Evolutionary conservation across 2,797 vertebrate genomes (phyloP).

Genomic region (Brachyalestes nurse): DNA sequence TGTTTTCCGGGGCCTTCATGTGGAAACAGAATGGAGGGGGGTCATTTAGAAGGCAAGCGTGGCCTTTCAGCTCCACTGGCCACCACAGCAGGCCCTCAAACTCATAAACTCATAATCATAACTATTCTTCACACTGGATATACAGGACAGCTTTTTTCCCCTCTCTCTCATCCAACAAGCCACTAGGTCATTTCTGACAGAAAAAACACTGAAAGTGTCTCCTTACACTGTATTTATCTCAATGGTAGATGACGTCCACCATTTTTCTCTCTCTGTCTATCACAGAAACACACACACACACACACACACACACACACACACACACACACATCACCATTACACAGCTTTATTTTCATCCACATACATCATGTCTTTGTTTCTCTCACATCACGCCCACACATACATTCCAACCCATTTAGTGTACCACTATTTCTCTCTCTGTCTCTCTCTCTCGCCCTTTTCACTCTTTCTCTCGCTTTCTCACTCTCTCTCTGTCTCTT

Average conservation of each 20-base stretch:
- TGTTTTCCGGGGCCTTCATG: constrained; percentile 1
- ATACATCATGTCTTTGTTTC: neutral
- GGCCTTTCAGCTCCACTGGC: constrained; percentile 7
- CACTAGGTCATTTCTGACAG: neutral
- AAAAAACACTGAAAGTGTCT: neutral
- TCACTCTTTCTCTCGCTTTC: neutral
- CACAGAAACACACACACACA: neutral
- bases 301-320: no score
- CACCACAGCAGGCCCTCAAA: neutral
- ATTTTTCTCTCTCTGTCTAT: neutral
- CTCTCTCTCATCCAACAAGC: neutral
- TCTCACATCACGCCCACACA: neutral
- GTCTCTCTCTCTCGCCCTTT: no score
- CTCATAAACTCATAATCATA: constrained; percentile 19
- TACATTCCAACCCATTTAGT: neutral
- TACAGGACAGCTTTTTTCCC: neutral
- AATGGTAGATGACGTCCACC: neutral
- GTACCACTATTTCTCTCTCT: neutral
- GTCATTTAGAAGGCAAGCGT: constrained; percentile 25
- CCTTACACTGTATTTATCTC: constrained; percentile 6
- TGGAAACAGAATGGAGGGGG: constrained; percentile 11
- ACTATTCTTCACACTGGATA: constrained; percentile 4
- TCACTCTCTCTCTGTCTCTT: no score
- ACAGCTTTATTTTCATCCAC: neutral
- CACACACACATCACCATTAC: neutral